phyloP scores from a whole-genome alignment of 1,140 invertebrate species.

The Drosophila pachea region DNA sequence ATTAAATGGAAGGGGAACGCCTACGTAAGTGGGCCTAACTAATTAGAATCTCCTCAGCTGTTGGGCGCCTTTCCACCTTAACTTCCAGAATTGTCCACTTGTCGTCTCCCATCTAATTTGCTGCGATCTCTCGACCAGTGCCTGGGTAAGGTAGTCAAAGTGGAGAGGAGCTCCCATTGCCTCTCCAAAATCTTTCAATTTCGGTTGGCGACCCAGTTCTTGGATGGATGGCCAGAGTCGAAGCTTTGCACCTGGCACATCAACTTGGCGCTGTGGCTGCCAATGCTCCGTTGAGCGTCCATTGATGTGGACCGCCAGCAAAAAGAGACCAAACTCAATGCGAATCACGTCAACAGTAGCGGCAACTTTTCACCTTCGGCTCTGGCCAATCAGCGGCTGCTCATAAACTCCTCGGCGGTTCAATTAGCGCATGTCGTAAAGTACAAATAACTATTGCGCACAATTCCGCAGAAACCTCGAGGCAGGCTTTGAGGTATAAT shows the following conservation, averaged over 20 bases:
- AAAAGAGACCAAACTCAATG: slow-evolving; percentile 25
- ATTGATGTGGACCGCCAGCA: slow-evolving; percentile 40
- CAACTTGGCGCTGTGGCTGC: background rate
- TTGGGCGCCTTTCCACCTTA: slow-evolving; percentile 11
- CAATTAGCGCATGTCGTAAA: slow-evolving; percentile 75
- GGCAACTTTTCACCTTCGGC: slow-evolving; percentile 44
- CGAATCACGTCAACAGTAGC: slow-evolving; percentile 39
- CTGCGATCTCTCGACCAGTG: background rate
- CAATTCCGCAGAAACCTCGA: slow-evolving; percentile 51
- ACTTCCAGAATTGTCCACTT: slow-evolving; percentile 66
- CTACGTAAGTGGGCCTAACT: slow-evolving; percentile 4
- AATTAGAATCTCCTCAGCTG: slow-evolving; percentile 17
- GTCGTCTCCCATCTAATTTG: slow-evolving; percentile 56
- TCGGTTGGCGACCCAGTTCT: background rate
- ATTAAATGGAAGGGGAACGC: slow-evolving; percentile 5
- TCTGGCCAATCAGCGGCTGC: slow-evolving; percentile 53
- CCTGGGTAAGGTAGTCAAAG: slow-evolving; percentile 9
- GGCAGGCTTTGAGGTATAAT: slow-evolving; percentile 43
- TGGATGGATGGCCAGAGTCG: no score
- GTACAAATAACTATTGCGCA: slow-evolving; percentile 74
- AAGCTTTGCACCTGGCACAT: slow-evolving; percentile 9
- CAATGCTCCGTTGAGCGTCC: slow-evolving; percentile 24
- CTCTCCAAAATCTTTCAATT: no score
- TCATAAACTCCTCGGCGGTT: slow-evolving; percentile 65
- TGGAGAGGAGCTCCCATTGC: no score